phyloP scores from a whole-genome alignment of 92 coral and sea anemone genomes.

The Porites rus region DNA sequence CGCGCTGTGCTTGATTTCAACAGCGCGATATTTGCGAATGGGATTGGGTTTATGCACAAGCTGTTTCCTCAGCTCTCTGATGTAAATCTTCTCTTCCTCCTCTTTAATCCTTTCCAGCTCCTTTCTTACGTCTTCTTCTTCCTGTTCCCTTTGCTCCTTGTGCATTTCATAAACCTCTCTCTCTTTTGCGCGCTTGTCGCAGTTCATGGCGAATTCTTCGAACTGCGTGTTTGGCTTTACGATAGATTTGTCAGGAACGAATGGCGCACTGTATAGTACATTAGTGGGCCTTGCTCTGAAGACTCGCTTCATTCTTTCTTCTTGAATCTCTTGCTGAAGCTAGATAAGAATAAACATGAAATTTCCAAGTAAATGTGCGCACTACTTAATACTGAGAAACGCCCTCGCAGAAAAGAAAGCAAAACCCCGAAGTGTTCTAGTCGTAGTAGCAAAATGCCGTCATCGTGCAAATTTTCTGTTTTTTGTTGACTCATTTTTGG shows the following conservation, averaged over 20 bases:
- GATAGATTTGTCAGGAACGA: constrained; percentile 86
- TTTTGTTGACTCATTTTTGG: too few species aligned
- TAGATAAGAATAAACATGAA: not conserved
- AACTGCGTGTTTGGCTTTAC: constrained; percentile 80
- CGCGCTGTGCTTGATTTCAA: constrained; percentile 76
- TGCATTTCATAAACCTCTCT: constrained; percentile 81
- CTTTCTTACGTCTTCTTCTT: constrained; percentile 61
- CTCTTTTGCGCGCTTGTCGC: constrained; percentile 89
- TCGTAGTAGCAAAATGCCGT: too few species aligned
- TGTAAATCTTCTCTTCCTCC: constrained; percentile 75
- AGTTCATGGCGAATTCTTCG: constrained; percentile 84
- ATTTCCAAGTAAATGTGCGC: too few species aligned
- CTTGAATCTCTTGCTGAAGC: constrained; percentile 88
- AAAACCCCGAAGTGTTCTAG: too few species aligned
- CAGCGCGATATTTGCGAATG: constrained; percentile 77
- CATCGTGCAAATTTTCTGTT: too few species aligned
- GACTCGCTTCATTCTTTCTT: constrained; percentile 72
- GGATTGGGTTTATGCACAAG: constrained; percentile 96
- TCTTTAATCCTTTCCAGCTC: constrained; percentile 80
- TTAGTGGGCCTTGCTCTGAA: constrained; percentile 90
- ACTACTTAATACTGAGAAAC: too few species aligned
- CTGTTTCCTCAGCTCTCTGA: constrained; percentile 78
- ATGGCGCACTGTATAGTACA: constrained; percentile 84
- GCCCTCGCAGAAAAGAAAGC: too few species aligned
- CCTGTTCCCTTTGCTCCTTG: constrained; percentile 77